Conservation (phyloP, 2,888 invertebrate genomes). For the Platynereis dumerilii region DNA sequence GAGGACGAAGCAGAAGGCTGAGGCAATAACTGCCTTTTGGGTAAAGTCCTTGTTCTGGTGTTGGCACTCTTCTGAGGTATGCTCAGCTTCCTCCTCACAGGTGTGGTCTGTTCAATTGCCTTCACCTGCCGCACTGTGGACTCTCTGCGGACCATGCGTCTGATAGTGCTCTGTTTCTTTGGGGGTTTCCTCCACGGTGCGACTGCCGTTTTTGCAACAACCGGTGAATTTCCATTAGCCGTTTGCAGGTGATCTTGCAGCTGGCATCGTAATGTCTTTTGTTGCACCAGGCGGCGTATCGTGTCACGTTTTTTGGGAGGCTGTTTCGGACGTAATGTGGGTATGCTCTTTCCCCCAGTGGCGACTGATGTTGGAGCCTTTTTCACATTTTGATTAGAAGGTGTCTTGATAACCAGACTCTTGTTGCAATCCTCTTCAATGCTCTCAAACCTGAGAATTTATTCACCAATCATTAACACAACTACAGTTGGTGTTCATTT, state of each 20-base stretch:
- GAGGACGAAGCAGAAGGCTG: too few relatives aligned
- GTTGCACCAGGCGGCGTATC: slow-evolving; percentile 1
- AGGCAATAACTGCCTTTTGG: slow-evolving; percentile 3
- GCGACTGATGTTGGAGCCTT: too few relatives aligned
- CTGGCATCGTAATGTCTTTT: background rate
- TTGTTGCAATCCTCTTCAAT: too few relatives aligned
- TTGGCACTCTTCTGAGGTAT: too few relatives aligned
- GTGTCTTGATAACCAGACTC: too few relatives aligned
- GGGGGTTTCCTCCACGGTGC: slow-evolving; percentile 3
- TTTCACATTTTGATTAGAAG: too few relatives aligned
- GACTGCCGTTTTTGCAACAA: background rate
- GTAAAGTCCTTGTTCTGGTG: slow-evolving; percentile 1
- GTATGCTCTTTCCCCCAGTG: too few relatives aligned
- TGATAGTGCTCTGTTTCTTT: slow-evolving; percentile 6
- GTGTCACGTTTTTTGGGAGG: slow-evolving; percentile 2
- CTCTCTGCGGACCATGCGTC: background rate
- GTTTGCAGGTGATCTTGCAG: background rate
- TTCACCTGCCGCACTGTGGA: background rate
- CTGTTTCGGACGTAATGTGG: background rate
- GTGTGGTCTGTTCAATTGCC: background rate
- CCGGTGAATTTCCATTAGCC: background rate
- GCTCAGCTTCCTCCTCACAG: background rate
- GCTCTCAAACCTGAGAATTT: too few relatives aligned
- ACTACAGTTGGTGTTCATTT: too few relatives aligned
- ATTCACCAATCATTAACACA: too few relatives aligned